Conservation (phyloP, 1,140 invertebrate genomes). For the Thaumatotibia leucotreta region DNA sequence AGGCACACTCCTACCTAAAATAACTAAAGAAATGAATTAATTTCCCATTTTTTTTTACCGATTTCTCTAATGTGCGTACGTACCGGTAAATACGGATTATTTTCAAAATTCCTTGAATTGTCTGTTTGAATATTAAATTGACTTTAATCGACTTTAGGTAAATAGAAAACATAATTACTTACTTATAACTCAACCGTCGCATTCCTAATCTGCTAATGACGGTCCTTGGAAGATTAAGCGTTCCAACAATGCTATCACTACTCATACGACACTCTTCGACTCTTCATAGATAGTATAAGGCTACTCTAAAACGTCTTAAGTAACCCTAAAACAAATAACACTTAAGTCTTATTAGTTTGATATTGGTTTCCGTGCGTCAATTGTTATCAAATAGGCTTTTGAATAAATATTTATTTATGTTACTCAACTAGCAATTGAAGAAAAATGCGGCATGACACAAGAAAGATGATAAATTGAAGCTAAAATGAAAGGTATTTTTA, state of each 20-base stretch:
- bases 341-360: background rate
- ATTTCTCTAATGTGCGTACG: too few relatives aligned
- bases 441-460: background rate
- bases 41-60: too few relatives aligned
- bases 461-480: too few relatives aligned
- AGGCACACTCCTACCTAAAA: too few relatives aligned
- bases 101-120: too few relatives aligned
- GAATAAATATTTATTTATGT: slow-evolving; percentile 10
- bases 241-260: slow-evolving; percentile 16
- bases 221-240: slow-evolving; percentile 10
- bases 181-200: background rate
- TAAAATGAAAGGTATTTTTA: too few relatives aligned
- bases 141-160: too few relatives aligned
- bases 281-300: background rate
- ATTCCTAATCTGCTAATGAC: slow-evolving; percentile 15
- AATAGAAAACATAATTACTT: background rate
- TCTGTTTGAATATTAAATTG: too few relatives aligned
- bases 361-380: background rate
- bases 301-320: background rate
- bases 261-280: background rate
- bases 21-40: too few relatives aligned
- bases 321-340: background rate
- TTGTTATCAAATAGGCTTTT: slow-evolving; percentile 11
- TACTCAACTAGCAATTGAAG: background rate
- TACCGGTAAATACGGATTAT: too few relatives aligned